Evolutionary conservation across 2,797 vertebrate species (phyloP).

Genomic region (Anomalospiza imberbis): DNA sequence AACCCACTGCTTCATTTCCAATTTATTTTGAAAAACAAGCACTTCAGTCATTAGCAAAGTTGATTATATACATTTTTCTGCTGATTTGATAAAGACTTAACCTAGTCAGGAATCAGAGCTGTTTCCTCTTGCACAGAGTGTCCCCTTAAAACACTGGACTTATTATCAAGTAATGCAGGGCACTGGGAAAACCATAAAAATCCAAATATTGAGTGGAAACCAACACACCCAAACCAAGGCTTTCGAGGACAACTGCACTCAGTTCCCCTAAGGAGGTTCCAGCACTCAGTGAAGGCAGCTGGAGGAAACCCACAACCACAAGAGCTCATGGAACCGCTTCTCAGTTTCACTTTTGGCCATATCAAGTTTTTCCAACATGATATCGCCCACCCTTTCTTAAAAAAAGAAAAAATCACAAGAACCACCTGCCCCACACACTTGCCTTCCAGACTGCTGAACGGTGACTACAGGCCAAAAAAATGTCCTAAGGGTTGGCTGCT

Average conservation of each 20-base stretch:
- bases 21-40: neutral
- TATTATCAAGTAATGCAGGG: neutral
- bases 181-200: neutral
- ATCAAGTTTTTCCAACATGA: neutral
- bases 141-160: neutral
- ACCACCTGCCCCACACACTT: neutral
- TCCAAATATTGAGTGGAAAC: neutral
- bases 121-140: neutral
- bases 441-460: neutral
- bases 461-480: neutral
- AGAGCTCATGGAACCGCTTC: neutral
- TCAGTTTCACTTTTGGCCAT: neutral
- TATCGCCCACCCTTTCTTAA: neutral
- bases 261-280: neutral
- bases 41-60: neutral
- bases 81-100: neutral
- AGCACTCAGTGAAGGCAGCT: neutral
- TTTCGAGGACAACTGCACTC: rapidly evolving
- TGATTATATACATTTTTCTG: neutral
- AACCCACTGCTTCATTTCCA: neutral
- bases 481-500: neutral
- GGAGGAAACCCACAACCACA: neutral
- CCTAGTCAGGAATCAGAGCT: no score
- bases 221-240: rapidly evolving
- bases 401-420: neutral